phyloP scores from a whole-genome alignment of 1,140 invertebrate species.

The Dreissena polymorpha region DNA sequence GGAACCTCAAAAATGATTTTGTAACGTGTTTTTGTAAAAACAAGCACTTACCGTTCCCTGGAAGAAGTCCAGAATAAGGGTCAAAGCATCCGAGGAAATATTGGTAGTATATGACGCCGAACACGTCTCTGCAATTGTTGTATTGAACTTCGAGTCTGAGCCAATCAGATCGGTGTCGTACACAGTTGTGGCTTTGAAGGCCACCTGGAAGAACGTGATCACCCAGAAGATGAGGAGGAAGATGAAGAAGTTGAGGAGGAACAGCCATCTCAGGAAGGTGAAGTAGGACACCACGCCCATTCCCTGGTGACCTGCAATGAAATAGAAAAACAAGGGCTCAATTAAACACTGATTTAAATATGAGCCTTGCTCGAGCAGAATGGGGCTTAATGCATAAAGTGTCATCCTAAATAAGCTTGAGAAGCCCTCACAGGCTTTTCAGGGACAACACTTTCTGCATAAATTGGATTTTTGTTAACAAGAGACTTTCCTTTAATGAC shows the following conservation, averaged over 20 bases:
- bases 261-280: conserved; percentile 66
- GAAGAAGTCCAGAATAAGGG: conserved; percentile 61
- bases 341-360: too few relatives aligned
- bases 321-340: too few relatives aligned
- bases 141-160: background rate
- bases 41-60: conserved; percentile 66
- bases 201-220: conserved; percentile 61
- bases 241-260: conserved; percentile 65
- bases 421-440: too few relatives aligned
- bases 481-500: too few relatives aligned
- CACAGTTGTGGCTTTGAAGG: conserved; percentile 40
- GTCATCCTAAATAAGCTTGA: too few relatives aligned
- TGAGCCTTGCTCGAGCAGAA: too few relatives aligned
- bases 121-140: conserved; percentile 33
- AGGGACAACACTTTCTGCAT: too few relatives aligned
- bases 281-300: conserved; percentile 70
- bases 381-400: too few relatives aligned
- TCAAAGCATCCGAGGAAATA: conserved; percentile 39
- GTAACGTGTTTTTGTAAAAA: too few relatives aligned
- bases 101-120: conserved; percentile 48
- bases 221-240: conserved; percentile 62
- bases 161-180: conserved; percentile 14
- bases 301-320: conserved; percentile 68
- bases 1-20: too few relatives aligned
- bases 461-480: too few relatives aligned